Evolutionary conservation across 2,113 vertebrate genomes (phyloP).

Genomic region (Vanacampus margaritifer): DNA sequence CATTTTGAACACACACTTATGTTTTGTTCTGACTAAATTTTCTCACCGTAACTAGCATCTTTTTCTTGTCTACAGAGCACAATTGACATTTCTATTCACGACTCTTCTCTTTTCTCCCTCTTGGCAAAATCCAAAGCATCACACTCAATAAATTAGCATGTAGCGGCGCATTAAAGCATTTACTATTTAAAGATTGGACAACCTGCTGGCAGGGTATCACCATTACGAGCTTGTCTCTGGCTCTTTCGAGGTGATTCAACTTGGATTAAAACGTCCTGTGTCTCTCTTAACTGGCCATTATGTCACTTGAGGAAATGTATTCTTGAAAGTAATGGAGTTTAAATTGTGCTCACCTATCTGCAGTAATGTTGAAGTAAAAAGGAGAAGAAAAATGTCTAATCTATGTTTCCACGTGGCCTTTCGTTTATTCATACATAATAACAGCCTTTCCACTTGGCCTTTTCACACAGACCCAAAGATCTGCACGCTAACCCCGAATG

Average conservation of each 20-base stretch:
- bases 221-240: constrained; percentile 16
- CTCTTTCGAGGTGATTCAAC: constrained; percentile 26
- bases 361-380: background rate
- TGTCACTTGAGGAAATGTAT: constrained; percentile 33
- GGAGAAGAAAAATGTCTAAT: constrained; percentile 7
- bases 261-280: constrained; percentile 33
- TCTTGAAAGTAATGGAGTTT: constrained; percentile 20
- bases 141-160: constrained; percentile 14
- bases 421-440: constrained; percentile 2
- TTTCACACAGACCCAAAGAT: constrained; percentile 83
- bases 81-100: constrained; percentile 16
- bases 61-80: constrained; percentile 4
- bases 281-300: constrained; percentile 21
- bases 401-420: constrained; percentile 4
- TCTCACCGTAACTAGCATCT: background rate
- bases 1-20: background rate
- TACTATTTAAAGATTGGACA: constrained; percentile 28
- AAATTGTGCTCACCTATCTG: constrained; percentile 1
- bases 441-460: constrained; percentile 5
- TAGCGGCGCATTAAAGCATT: constrained; percentile 28
- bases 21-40: background rate
- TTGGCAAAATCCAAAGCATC: constrained; percentile 2
- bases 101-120: constrained; percentile 13
- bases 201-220: constrained; percentile 20
- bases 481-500: constrained; percentile 90